These are phyloP conservation scores for Masticophis lateralis DNA, from an alignment of 2,797 vertebrate species.

Conservation along the genomic window DNA sequence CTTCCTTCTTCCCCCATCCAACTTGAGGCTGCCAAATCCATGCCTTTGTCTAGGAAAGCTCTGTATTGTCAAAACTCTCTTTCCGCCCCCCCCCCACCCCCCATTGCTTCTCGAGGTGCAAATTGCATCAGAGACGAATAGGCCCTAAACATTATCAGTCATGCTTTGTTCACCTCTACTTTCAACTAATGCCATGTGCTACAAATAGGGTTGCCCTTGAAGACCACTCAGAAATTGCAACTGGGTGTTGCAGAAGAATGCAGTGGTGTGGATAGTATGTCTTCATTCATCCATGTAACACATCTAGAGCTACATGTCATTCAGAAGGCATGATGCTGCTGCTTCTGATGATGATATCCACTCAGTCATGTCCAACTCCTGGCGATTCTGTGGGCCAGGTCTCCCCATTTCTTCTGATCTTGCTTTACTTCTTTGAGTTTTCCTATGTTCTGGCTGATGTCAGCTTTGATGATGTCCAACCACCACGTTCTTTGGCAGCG, in stretches of 20 bases:
- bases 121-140: not conserved
- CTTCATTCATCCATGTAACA: not conserved
- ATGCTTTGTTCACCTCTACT: not conserved
- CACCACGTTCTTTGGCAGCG: not conserved
- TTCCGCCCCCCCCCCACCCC: too few relatives aligned
- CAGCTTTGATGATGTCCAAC: not conserved
- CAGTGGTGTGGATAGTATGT: not conserved
- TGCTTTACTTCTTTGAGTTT: not conserved
- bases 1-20: not conserved
- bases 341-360: not conserved
- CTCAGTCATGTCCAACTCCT: not conserved
- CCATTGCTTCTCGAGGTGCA: too few relatives aligned
- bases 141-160: not conserved
- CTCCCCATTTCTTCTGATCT: not conserved
- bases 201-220: not conserved
- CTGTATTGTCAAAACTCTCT: too few relatives aligned
- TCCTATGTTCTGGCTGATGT: not conserved
- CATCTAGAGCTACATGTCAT: not conserved
- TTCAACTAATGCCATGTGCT: accelerated
- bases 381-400: not conserved
- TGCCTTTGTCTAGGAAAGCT: not conserved
- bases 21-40: not conserved
- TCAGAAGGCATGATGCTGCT: not conserved
- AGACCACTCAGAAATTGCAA: not conserved
- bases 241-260: not conserved